Conservation (phyloP, 2,797 vertebrate species). For the Aselliscus stoliczkanus region DNA sequence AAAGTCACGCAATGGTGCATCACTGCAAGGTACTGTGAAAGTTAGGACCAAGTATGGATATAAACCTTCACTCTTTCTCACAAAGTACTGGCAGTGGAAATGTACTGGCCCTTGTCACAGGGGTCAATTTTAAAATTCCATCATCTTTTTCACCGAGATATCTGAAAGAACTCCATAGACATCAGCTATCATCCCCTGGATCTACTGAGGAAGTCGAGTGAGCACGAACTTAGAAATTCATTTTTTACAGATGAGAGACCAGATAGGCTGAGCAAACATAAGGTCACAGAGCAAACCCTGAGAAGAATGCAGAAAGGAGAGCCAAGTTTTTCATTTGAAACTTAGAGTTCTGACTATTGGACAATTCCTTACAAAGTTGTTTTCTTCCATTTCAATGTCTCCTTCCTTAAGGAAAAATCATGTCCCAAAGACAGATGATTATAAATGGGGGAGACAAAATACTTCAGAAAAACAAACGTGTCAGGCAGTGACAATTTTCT, state of each 20-base stretch:
- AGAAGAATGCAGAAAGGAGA: constrained; percentile 31
- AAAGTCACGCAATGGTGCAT: neutral
- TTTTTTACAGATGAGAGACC: constrained; percentile 23
- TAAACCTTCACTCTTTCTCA: neutral
- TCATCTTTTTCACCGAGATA: neutral
- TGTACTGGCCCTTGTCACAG: neutral
- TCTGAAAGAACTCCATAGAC: neutral
- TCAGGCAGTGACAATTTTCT: constrained; percentile 62
- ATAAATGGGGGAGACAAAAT: neutral
- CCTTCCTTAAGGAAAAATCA: constrained; percentile 41
- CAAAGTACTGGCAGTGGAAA: constrained; percentile 11
- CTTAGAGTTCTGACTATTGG: neutral
- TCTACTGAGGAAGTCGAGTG: neutral
- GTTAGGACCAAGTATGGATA: neutral
- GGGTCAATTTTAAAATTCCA: constrained; percentile 1
- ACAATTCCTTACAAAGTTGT: neutral
- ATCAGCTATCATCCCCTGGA: neutral
- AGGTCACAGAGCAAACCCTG: neutral
- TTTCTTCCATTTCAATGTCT: constrained; percentile 45
- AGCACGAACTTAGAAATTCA: constrained; percentile 32
- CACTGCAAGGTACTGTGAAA: neutral
- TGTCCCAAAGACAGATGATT: constrained; percentile 58
- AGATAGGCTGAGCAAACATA: constrained; percentile 22
- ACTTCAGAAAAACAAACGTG: constrained; percentile 43
- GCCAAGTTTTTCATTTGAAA: constrained; percentile 6